Base-by-base conservation (phyloP, 2,797 vertebrate genomes). In the Gouania willdenowi region DNA sequence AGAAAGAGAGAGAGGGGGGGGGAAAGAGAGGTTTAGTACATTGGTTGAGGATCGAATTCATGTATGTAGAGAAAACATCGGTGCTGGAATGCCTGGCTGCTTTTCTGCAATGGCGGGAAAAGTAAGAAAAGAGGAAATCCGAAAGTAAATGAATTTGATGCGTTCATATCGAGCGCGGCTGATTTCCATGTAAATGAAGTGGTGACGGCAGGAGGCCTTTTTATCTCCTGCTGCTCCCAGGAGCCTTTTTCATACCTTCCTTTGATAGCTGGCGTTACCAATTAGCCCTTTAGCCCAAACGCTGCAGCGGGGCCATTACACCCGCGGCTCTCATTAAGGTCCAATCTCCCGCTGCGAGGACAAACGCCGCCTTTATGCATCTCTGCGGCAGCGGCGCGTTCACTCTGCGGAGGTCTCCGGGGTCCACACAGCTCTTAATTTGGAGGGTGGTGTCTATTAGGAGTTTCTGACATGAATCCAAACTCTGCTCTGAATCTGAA, bases 171-270 rank as follows among this genome's bases (percentile, higher is more conserved):
- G 39, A 79, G 68, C 81, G 74, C 29, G 72, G 75, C 78, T 77
- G 67, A 88, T 91, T 86, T 86, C 83, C 85, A 88, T 88, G 80
- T 82, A 86, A 87, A 89, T 87, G 79, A 75, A 68, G 53, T 49
- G 63, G 21, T 0, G 31, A 53, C 63, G 66, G 68, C 6, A 30
- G 71, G 65, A 45, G 45, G 39, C 2, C 25, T 61, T 66, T 76
- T 84, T 78, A 82, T 82, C 65, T 58, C 39, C 46, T 22, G 1
- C 37, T 38, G 59, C 75, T 48, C 70, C 72, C 47, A 44, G 75
- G 72, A 66, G 59, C 75, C 77, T 69, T 75, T 75, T 66, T 77
- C 71, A 63, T 78, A 71, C 75, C 71, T 71, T 69, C 58, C 84
- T 86, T 88, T 86, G 82, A 87, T 87, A 84, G 77, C 55, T 75